Percentiles rank a stretch among this genome's conserved stretches.
phyloP scores from a whole-genome alignment of 1,140 invertebrate species.

The Panagrolaimus sp. region DNA sequence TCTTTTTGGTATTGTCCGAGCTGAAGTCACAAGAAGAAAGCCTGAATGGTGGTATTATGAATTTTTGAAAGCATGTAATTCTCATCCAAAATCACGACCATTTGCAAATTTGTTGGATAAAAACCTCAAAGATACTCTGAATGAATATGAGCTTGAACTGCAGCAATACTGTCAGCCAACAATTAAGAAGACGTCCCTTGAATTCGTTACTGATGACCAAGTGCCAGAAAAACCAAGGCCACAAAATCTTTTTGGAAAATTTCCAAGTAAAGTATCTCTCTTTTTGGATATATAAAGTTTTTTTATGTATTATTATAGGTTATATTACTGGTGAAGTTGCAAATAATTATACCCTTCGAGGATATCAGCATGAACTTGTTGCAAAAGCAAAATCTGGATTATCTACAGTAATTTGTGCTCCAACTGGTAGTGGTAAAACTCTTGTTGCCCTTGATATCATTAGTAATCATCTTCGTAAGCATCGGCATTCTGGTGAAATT shows the following conservation, averaged over 20 bases:
- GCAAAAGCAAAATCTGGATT: conserved; percentile 39
- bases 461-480: conserved; percentile 2
- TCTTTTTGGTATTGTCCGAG: background rate
- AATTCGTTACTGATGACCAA: too few species aligned
- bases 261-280: too few species aligned
- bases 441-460: conserved; percentile 52
- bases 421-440: conserved; percentile 52
- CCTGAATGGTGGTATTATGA: background rate
- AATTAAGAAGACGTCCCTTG: too few species aligned
- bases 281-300: too few species aligned
- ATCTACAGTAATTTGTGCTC: conserved; percentile 53
- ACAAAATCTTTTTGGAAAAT: too few species aligned
- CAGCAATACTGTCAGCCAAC: too few species aligned
- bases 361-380: conserved; percentile 49
- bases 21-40: background rate
- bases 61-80: background rate
- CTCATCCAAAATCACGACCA: background rate
- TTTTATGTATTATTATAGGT: background rate
- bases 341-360: conserved; percentile 22
- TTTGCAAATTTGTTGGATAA: background rate
- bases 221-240: too few species aligned
- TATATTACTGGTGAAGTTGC: background rate
- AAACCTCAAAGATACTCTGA: background rate
- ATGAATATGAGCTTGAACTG: too few species aligned
- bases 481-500: background rate